Evolutionary conservation across 2,113 vertebrate genomes (phyloP).

Genomic region (Paraplagusia blochii): DNA sequence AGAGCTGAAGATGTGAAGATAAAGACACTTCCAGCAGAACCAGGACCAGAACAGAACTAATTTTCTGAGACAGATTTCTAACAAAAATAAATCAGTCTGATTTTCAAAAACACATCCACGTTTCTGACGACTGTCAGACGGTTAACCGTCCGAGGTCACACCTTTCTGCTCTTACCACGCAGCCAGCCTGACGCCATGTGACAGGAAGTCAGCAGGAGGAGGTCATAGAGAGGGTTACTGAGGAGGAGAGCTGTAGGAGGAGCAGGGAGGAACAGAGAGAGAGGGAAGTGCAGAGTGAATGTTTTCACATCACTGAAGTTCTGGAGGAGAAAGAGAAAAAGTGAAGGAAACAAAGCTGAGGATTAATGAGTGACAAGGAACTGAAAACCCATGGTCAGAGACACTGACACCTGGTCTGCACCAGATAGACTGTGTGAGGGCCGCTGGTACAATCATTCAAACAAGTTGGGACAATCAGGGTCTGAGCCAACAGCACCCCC

Average conservation of each 20-base stretch:
- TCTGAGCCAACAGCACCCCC: no score
- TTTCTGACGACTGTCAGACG: not conserved
- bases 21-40: no score
- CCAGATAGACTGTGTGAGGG: no score
- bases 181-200: conserved; percentile 53
- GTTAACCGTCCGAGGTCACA: conserved; percentile 23
- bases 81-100: no score
- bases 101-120: not conserved
- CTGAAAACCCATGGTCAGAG: no score
- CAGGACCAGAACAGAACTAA: no score
- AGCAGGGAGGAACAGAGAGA: conserved; percentile 20
- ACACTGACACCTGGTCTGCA: no score
- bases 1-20: no score
- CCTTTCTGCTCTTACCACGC: conserved; percentile 66
- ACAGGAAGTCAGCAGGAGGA: conserved; percentile 69
- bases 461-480: no score
- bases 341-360: not conserved
- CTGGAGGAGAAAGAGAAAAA: not conserved
- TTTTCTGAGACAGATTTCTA: no score
- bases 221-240: conserved; percentile 61
- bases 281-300: conserved; percentile 21
- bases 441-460: no score
- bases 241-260: conserved; percentile 54
- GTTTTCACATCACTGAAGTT: conserved; percentile 3
- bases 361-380: not conserved